Evolutionary conservation across 2,113 vertebrate genomes (phyloP).

Genomic region (Ictalurus furcatus): DNA sequence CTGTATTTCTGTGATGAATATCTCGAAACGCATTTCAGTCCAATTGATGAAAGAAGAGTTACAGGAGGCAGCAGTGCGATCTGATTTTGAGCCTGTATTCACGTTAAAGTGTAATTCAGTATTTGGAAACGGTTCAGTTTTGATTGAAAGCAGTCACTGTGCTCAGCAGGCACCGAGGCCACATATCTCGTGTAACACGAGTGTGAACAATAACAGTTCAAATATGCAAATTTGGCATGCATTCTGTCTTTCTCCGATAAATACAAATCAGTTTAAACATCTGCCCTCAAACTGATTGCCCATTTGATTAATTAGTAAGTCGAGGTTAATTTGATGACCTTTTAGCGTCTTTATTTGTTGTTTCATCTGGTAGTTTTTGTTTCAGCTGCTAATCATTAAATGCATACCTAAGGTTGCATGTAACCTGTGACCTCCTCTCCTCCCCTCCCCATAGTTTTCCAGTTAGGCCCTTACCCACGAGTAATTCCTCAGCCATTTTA

Average conservation of each 20-base stretch:
- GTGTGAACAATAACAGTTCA: not conserved
- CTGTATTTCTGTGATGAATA: not conserved
- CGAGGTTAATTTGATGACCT: not conserved
- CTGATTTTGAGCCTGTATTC: not conserved
- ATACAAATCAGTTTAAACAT: not conserved
- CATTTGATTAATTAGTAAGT: not conserved
- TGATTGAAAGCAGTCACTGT: not conserved
- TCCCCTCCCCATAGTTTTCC: not conserved
- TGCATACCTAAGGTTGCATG: not conserved
- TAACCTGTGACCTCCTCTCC: conserved; percentile 14
- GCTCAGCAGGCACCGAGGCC: not conserved
- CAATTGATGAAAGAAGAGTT: not conserved
- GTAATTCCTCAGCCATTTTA: not conserved
- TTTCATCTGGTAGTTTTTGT: not conserved
- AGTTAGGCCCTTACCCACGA: not conserved
- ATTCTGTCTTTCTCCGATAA: not conserved
- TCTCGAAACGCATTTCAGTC: too few species aligned
- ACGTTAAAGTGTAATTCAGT: not conserved
- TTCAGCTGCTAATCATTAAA: conserved; percentile 29
- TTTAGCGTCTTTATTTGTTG: not conserved
- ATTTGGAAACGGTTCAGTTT: not conserved
- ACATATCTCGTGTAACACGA: not conserved
- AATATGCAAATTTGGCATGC: not conserved
- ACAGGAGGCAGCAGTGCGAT: not conserved
- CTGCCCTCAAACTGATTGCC: not conserved